Conservation (phyloP, 2,797 vertebrate genomes). For the Peromyscus attwateri region DNA sequence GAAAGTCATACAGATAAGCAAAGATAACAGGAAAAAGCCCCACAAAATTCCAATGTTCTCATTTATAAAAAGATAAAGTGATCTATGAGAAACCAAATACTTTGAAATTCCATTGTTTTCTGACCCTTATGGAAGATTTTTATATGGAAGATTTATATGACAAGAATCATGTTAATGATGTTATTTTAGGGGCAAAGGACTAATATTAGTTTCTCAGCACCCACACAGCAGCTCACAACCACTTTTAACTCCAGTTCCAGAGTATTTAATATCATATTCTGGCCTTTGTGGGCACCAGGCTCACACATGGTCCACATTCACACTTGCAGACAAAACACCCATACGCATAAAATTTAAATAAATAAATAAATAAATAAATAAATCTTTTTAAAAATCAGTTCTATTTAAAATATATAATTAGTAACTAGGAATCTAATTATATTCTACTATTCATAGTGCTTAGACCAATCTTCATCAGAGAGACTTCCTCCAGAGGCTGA, state of each 20-base stretch:
- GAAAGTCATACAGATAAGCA: neutral
- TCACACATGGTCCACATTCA: neutral
- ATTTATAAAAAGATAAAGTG: neutral
- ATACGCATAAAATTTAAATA: neutral
- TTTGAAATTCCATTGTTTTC: neutral
- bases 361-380: no score
- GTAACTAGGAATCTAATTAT: neutral
- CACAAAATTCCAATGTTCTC: neutral
- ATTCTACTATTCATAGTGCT: neutral
- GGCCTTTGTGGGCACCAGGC: neutral
- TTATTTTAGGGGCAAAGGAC: neutral
- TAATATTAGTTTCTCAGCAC: neutral
- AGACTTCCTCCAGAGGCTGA: neutral
- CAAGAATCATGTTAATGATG: neutral
- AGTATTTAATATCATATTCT: neutral
- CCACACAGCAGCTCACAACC: neutral
- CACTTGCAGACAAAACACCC: neutral
- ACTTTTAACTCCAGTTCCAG: neutral
- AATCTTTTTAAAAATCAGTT: neutral
- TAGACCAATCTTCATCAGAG: neutral
- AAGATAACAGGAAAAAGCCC: neutral
- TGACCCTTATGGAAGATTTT: neutral
- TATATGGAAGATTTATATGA: neutral
- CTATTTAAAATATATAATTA: neutral
- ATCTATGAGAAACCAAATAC: neutral